A percentile compares a stretch with the other conserved stretches of the same genome.
Conservation (phyloP, 2,797 vertebrate species). For the Acanthornis magna region DNA sequence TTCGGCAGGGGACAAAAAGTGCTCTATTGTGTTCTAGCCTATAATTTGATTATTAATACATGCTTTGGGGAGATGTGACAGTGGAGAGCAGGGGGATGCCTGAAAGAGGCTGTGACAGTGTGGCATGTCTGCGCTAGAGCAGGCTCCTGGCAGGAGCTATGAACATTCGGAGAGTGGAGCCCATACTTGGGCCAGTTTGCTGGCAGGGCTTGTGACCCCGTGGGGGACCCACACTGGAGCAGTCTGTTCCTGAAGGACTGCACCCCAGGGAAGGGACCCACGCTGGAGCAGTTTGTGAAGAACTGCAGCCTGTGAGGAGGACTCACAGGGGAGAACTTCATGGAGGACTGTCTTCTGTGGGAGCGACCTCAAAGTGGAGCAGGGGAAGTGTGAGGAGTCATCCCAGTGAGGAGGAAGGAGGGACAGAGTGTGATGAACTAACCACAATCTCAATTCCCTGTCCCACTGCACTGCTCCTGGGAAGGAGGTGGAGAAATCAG, state of each 20-base stretch:
- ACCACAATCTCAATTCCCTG: background rate
- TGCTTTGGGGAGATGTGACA: background rate
- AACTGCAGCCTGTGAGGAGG: background rate
- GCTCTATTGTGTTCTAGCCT: background rate
- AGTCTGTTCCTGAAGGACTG: background rate
- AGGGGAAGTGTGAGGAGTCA: background rate
- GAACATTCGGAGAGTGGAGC: background rate
- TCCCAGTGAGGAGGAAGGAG: background rate
- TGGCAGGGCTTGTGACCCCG: background rate
- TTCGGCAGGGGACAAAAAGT: background rate
- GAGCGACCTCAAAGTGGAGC: background rate
- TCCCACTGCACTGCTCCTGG: background rate
- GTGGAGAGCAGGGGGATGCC: background rate
- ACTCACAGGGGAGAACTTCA: background rate
- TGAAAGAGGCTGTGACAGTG: fast-evolving
- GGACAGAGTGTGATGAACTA: background rate
- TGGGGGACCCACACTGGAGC: too few species aligned
- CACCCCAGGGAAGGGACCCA: background rate
- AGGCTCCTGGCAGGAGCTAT: background rate
- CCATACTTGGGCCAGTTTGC: background rate
- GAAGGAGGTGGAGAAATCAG: background rate
- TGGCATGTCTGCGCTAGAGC: background rate
- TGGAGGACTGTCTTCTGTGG: background rate
- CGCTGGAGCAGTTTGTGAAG: background rate
- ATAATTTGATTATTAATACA: background rate